phyloP scores from a whole-genome alignment of 1,140 invertebrate species.

The Dendrolimus punctatus region DNA sequence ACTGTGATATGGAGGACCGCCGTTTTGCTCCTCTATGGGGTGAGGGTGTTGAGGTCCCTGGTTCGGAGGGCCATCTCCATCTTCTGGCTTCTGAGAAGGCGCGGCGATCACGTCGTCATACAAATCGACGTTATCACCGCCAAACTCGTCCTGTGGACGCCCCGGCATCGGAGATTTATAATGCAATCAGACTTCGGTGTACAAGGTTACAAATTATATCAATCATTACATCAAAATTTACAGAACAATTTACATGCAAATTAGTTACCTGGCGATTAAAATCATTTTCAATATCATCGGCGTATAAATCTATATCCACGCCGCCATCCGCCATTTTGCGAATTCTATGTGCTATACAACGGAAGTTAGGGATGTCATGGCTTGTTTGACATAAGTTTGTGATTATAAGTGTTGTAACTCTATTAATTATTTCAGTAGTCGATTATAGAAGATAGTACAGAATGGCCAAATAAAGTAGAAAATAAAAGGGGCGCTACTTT shows the following conservation, averaged over 20 bases:
- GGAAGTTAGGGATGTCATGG: conserved; percentile 1
- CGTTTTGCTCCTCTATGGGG: conserved; percentile 79
- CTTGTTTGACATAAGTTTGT: no score
- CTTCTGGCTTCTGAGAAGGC: conserved; percentile 73
- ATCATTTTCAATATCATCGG: conserved; percentile 95
- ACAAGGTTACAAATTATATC: no score
- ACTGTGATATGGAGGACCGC: conserved; percentile 78
- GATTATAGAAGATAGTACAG: no score
- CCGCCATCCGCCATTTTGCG: conserved; percentile 93
- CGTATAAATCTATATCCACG: conserved; percentile 96
- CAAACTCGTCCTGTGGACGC: conserved; percentile 83
- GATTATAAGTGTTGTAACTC: no score
- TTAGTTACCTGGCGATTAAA: conserved; percentile 78
- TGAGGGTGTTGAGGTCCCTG: conserved; percentile 51
- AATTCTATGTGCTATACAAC: conserved; percentile 13
- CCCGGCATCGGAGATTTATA: conserved; percentile 7
- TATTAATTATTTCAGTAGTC: no score
- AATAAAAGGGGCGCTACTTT: no score
- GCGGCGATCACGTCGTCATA: conserved; percentile 96
- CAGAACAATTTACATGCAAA: not conserved
- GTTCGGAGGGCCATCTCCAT: conserved; percentile 69
- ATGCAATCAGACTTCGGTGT: not conserved
- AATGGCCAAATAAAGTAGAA: no score
- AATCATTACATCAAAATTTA: not conserved
- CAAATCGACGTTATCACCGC: conserved; percentile 91